Base-by-base conservation (phyloP, 2,113 vertebrate species). In the Erythrocercus mccallii region DNA sequence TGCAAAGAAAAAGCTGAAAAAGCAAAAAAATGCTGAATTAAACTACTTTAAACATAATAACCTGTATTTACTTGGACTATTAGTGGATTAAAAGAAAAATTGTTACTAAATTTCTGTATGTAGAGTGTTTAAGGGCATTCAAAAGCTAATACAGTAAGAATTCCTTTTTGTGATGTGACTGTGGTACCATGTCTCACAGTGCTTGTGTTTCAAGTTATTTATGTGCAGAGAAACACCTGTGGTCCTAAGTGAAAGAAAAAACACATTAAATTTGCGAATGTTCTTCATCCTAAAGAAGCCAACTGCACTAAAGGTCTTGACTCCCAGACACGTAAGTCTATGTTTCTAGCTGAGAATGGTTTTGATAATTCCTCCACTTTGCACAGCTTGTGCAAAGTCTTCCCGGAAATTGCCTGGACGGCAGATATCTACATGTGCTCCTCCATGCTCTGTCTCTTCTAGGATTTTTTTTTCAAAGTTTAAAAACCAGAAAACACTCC, bases 241-340 rank as follows among this genome's bases (percentile, higher is more conserved):
- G 14, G 28, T 66, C 62, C 17, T 60, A n/a, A n/a, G 12, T 25
- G 17, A 48, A 37, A 38, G 21, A 24, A 69, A 69, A 61, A 25
- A 0, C 2, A 56, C 5, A 8, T 42, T 37, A n/a, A 66, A 56
- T 25, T 50, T 70, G 22, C 1, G 2, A 15, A 38, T 62, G 23
- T 4, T 40, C 38, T 68, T 38, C 38, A 51, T 42, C 30, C 25
- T 57, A 22, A 47, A 73, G 42, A 78, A 62, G n/a, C 12, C 71
- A 89, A 42, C 31, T 13, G 9, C 47, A 62, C 20, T 42, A 17
- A 51, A 68, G 14, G 17, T 47, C 4, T 7, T 35, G 33, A 40
- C 77, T 61, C 12, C 6, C 27, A 58, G 57, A 62, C 16, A 31
- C 10, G 2, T 1, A 54, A 57, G 15, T 24, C 24, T 25, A 27